Evolutionary conservation across 2,888 invertebrate species (phyloP).

Genomic region (Mamestra brassicae): DNA sequence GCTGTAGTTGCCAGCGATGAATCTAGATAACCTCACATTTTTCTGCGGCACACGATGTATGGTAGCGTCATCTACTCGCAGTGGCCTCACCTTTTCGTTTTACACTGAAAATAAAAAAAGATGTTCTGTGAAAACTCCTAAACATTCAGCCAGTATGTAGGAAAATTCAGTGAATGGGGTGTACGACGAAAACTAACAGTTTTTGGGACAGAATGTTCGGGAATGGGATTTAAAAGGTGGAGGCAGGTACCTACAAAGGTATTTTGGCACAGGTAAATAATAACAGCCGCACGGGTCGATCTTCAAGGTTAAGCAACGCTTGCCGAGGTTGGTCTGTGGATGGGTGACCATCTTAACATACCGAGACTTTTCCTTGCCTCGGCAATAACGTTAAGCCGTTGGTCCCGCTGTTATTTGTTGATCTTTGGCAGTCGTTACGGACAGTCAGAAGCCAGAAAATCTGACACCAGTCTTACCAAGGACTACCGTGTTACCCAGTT

Average conservation of each 20-base stretch:
- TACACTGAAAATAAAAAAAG: conserved; percentile 17
- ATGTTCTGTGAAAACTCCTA: conserved; percentile 23
- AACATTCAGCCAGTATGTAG: conserved; percentile 12
- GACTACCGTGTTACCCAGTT: too few relatives aligned
- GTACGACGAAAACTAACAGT: not conserved
- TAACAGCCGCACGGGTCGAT: too few relatives aligned
- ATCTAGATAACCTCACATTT: conserved; percentile 69
- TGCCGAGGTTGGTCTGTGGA: too few relatives aligned
- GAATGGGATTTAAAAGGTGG: conserved; percentile 23
- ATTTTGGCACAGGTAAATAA: conserved; percentile 1
- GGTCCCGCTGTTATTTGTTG: too few relatives aligned
- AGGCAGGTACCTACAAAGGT: not conserved
- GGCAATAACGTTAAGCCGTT: too few relatives aligned
- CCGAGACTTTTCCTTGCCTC: too few relatives aligned
- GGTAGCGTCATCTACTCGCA: conserved; percentile 27
- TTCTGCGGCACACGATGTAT: conserved; percentile 62
- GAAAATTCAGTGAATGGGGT: conserved; percentile 14
- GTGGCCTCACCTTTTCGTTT: conserved; percentile 19
- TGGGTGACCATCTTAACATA: too few relatives aligned
- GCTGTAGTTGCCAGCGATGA: conserved; percentile 57
- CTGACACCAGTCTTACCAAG: too few relatives aligned
- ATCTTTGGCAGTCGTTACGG: too few relatives aligned
- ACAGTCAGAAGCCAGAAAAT: too few relatives aligned
- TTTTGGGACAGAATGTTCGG: conserved; percentile 6
- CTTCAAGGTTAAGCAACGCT: too few relatives aligned